Conservation (phyloP, 2,797 vertebrate genomes). For the Melanotaenia pygmaea region DNA sequence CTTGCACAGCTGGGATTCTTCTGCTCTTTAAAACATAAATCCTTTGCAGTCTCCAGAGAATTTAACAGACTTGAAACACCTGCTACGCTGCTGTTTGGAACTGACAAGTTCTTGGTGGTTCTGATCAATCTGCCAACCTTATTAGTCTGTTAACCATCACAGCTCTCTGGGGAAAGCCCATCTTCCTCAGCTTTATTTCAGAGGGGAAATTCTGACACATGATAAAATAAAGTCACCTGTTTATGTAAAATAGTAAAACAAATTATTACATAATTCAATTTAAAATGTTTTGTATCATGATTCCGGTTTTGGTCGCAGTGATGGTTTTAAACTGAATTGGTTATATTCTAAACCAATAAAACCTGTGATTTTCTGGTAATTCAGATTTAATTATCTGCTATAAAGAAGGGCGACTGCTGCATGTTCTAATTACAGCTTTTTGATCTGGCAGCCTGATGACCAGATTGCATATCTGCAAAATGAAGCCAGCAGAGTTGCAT, state of each 20-base stretch:
- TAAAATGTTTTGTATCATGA: not conserved
- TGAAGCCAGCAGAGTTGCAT: not conserved
- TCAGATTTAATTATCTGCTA: slow-evolving; percentile 2
- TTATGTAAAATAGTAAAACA: not conserved
- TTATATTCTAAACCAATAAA: not conserved
- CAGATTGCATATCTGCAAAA: not conserved
- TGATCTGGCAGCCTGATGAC: not conserved
- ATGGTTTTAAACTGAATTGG: not conserved
- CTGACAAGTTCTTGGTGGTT: not conserved
- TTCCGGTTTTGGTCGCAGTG: not conserved
- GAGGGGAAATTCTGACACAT: not conserved
- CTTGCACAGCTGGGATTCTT: not conserved
- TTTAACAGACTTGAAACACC: not conserved
- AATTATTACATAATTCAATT: not conserved
- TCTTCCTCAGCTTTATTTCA: not conserved
- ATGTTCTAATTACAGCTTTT: not conserved
- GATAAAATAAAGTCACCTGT: not conserved
- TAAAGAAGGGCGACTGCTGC: not conserved
- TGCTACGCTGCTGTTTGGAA: not conserved
- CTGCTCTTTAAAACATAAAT: not conserved
- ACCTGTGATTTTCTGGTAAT: not conserved
- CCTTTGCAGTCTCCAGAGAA: not conserved
- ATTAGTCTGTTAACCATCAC: not conserved
- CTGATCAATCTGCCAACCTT: not conserved
- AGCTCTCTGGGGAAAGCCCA: not conserved